Evolutionary conservation across 2,113 vertebrate genomes (phyloP).

Genomic region (Orientallactaga bullata): DNA sequence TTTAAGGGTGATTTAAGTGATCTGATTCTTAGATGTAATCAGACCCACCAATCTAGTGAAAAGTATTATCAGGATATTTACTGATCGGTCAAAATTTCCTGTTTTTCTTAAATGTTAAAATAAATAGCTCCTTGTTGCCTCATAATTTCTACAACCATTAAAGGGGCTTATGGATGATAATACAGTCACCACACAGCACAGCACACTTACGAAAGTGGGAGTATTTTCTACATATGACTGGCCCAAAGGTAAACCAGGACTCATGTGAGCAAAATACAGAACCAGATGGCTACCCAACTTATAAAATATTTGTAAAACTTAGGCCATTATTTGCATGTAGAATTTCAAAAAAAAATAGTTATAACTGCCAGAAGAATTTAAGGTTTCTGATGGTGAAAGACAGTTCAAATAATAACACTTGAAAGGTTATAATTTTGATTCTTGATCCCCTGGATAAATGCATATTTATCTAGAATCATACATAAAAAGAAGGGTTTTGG

Average conservation of each 20-base stretch:
- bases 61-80: slow-evolving; percentile 29
- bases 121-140: not conserved
- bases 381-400: slow-evolving; percentile 45
- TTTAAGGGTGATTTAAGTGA: not conserved
- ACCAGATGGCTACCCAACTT: not conserved
- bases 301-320: not conserved
- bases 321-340: not conserved
- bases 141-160: slow-evolving; percentile 38
- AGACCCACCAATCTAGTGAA: not conserved
- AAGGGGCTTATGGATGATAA: not conserved
- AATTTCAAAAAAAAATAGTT: slow-evolving; percentile 7
- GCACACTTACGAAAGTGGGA: slow-evolving; percentile 31
- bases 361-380: slow-evolving; percentile 6
- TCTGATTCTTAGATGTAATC: not conserved
- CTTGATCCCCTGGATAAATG: slow-evolving; percentile 68
- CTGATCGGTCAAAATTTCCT: slow-evolving; percentile 21
- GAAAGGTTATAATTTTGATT: slow-evolving; percentile 55
- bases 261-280: not conserved
- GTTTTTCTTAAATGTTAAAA: slow-evolving; percentile 45
- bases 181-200: slow-evolving; percentile 22
- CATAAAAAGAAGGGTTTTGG: slow-evolving; percentile 63
- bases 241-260: not conserved
- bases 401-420: slow-evolving; percentile 54
- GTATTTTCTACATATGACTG: not conserved
- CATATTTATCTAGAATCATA: slow-evolving; percentile 70